Evolutionary conservation across 2,113 vertebrate species (phyloP).

Genomic region (Trachemys scripta): DNA sequence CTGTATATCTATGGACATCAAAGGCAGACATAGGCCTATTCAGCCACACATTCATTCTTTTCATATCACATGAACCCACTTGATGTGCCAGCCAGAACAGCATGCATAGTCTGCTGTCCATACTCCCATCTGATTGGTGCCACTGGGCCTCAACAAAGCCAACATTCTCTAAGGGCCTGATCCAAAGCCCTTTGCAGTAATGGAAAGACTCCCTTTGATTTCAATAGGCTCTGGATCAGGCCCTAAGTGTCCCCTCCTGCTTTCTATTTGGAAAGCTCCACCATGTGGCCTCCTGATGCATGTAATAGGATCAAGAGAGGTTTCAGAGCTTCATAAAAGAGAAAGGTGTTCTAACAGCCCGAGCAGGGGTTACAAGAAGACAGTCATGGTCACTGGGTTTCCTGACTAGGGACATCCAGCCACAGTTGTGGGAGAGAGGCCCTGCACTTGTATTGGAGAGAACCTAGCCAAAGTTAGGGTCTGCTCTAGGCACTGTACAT

Average conservation of each 20-base stretch:
- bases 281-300: not conserved
- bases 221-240: not conserved
- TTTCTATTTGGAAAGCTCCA: not conserved
- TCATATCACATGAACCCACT: too few relatives aligned
- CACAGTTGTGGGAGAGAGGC: not conserved
- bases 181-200: not conserved
- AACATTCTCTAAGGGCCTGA: not conserved
- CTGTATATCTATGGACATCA: too few relatives aligned
- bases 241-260: not conserved
- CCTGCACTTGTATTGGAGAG: not conserved
- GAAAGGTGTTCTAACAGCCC: not conserved
- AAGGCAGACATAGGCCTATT: too few relatives aligned
- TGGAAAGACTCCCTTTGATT: not conserved
- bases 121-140: too few relatives aligned
- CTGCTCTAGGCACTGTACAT: not conserved
- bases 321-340: not conserved
- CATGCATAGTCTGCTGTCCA: too few relatives aligned
- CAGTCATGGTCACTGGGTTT: not conserved
- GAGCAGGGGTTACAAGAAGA: too few relatives aligned
- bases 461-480: not conserved
- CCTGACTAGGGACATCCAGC: not conserved
- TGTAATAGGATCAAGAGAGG: not conserved
- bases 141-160: not conserved
- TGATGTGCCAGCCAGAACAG: too few relatives aligned
- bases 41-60: too few relatives aligned